A percentile compares a stretch with the other conserved stretches of the same genome.
phyloP scores from a whole-genome alignment of 30 jellyfish, hydroid and myxozoan genomes.

The Hydractinia echinata region DNA sequence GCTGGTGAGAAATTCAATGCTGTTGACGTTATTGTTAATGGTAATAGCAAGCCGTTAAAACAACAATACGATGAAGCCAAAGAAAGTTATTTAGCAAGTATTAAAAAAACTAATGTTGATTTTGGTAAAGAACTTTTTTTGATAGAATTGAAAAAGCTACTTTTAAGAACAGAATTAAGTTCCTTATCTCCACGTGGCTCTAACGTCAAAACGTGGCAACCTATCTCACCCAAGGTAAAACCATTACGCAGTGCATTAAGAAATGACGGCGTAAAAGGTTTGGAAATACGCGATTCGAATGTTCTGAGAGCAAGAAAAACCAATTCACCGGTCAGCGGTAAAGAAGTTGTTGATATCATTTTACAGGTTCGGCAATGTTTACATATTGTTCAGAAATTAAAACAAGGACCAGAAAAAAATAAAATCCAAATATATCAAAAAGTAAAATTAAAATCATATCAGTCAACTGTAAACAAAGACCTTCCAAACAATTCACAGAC shows the following conservation, averaged over 20 bases:
- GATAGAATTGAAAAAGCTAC: neutral
- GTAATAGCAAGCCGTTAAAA: neutral
- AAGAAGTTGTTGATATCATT: neutral
- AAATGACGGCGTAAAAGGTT: neutral
- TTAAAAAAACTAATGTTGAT: neutral
- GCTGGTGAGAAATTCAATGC: neutral
- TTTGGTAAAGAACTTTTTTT: slow-evolving; percentile 2
- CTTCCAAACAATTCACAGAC: neutral
- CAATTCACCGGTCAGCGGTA: neutral
- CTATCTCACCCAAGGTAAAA: neutral
- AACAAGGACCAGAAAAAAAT: neutral
- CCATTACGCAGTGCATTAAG: too few species aligned
- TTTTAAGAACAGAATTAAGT: neutral
- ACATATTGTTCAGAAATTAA: neutral
- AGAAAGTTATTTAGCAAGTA: neutral
- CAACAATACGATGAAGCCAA: neutral
- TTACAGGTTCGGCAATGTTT: slow-evolving; percentile 13
- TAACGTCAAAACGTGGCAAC: neutral
- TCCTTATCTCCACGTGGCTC: neutral
- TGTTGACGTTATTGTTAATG: slow-evolving; percentile 3
- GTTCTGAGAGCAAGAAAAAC: neutral
- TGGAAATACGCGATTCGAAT: neutral
- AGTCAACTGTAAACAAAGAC: neutral
- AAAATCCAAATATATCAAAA: neutral
- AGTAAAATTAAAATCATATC: slow-evolving; percentile 3